A percentile compares a stretch with the other conserved stretches of the same genome.
phyloP scores from a whole-genome alignment of 2,888 invertebrate genomes.

The Synanthedon andrenaeformis region DNA sequence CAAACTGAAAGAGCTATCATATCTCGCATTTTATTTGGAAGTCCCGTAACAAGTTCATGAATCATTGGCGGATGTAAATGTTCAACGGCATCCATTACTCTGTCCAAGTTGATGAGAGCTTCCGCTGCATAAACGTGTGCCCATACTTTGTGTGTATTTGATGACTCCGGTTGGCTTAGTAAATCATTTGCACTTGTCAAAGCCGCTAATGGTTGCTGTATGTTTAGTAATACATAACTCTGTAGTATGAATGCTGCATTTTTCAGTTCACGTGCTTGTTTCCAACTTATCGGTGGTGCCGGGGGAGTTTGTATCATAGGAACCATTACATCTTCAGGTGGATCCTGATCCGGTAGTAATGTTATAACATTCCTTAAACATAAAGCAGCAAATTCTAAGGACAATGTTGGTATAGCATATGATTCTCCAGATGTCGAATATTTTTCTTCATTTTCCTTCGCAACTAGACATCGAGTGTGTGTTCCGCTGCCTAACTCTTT shows the following conservation, averaged over 20 bases:
- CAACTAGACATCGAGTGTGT: constrained; percentile 49
- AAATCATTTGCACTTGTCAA: constrained; percentile 82
- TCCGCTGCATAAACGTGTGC: constrained; percentile 93
- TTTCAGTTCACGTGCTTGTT: constrained; percentile 71
- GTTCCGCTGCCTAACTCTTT: constrained; percentile 58
- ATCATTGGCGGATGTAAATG: constrained; percentile 84
- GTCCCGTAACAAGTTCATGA: constrained; percentile 54
- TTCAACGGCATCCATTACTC: constrained; percentile 84
- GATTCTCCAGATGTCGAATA: constrained; percentile 73
- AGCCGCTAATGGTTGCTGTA: constrained; percentile 86
- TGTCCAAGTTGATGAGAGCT: constrained; percentile 84
- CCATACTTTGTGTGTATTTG: constrained; percentile 74
- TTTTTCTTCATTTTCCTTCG: constrained; percentile 50
- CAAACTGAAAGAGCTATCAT: constrained; percentile 62
- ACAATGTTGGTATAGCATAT: constrained; percentile 87
- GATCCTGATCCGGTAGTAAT: constrained; percentile 73
- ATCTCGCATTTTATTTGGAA: constrained; percentile 55
- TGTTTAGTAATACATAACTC: constrained; percentile 85
- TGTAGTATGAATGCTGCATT: constrained; percentile 81
- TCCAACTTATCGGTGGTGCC: constrained; percentile 72
- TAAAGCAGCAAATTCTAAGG: constrained; percentile 89
- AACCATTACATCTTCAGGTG: constrained; percentile 35
- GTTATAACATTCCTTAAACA: constrained; percentile 88
- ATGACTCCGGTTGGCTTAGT: constrained; percentile 74
- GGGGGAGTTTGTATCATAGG: constrained; percentile 67